These are phyloP conservation scores for Drosophila flavopinicola DNA, from an alignment of 2,888 invertebrate species.

Conservation along the genomic window DNA sequence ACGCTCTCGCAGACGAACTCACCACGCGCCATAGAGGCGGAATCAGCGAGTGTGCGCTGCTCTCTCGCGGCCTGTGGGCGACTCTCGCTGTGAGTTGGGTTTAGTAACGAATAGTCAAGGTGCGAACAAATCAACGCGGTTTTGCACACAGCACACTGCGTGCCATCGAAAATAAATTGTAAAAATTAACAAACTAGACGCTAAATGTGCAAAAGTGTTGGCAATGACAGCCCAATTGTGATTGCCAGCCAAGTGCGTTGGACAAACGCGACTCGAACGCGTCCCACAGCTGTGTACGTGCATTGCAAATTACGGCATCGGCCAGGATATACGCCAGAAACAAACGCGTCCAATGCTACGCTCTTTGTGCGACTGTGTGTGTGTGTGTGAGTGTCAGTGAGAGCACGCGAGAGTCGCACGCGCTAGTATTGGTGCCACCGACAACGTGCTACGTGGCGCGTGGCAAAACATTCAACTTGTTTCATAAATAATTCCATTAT, in stretches of 20 bases:
- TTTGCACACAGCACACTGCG: conserved; percentile 71
- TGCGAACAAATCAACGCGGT: conserved; percentile 81
- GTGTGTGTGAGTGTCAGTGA: conserved; percentile 38
- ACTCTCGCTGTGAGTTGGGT: conserved; percentile 59
- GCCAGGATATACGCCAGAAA: conserved; percentile 64
- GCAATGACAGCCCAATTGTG: conserved; percentile 14
- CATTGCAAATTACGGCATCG: conserved; percentile 74
- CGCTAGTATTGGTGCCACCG: conserved; percentile 59
- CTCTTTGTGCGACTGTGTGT: conserved; percentile 42
- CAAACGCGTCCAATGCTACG: conserved; percentile 67
- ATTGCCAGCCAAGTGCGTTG: conserved; percentile 8
- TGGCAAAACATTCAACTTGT: conserved; percentile 52
- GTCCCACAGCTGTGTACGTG: conserved; percentile 26
- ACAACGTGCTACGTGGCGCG: conserved; percentile 67
- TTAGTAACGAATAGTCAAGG: conserved; percentile 80
- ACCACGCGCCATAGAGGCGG: conserved; percentile 58
- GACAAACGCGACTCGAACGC: conserved; percentile 6
- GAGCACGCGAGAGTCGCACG: conserved; percentile 67
- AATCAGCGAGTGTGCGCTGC: conserved; percentile 65
- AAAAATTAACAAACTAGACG: conserved; percentile 59
- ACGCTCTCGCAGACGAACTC: conserved; percentile 54
- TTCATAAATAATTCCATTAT: conserved; percentile 67
- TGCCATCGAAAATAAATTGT: conserved; percentile 66
- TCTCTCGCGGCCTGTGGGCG: conserved; percentile 37
- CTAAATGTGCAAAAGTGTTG: conserved; percentile 35